Percentiles rank a stretch among this genome's conserved stretches.
Evolutionary conservation across 2,888 invertebrate species (phyloP).

Genomic region (Xanthia togata): DNA sequence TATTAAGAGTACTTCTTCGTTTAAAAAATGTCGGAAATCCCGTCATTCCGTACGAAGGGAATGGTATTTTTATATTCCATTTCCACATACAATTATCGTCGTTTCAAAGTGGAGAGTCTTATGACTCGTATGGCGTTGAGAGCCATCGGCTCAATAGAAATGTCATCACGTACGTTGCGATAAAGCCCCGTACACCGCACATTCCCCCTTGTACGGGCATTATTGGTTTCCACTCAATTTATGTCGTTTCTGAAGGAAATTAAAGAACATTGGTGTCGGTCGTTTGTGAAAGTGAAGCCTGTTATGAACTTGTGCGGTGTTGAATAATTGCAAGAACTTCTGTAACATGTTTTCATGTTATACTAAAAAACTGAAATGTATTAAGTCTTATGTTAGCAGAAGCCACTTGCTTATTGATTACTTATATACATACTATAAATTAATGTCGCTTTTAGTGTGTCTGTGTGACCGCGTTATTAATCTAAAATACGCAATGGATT

Average conservation of each 20-base stretch:
- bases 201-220: conserved; percentile 61
- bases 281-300: background rate
- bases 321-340: background rate
- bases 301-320: background rate
- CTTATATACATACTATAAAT: no score
- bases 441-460: no score
- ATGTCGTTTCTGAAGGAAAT: conserved; percentile 57
- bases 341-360: background rate
- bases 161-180: conserved; percentile 72
- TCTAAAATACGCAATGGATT: no score
- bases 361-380: background rate
- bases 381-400: no score
- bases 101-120: conserved; percentile 66
- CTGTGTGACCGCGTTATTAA: no score
- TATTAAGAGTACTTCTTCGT: conserved; percentile 59
- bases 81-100: conserved; percentile 73
- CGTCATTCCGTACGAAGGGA: conserved; percentile 61
- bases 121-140: conserved; percentile 71
- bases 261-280: conserved; percentile 40
- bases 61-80: conserved; percentile 72
- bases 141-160: conserved; percentile 74
- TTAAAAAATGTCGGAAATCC: conserved; percentile 65
- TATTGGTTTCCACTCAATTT: conserved; percentile 72
- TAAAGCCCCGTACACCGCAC: conserved; percentile 66
- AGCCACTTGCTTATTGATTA: no score